Evolutionary conservation across 2,888 invertebrate genomes (phyloP), one percentile per base, ranked within the genome.

Genomic region (Nematopogon swammerdamellus): DNA sequence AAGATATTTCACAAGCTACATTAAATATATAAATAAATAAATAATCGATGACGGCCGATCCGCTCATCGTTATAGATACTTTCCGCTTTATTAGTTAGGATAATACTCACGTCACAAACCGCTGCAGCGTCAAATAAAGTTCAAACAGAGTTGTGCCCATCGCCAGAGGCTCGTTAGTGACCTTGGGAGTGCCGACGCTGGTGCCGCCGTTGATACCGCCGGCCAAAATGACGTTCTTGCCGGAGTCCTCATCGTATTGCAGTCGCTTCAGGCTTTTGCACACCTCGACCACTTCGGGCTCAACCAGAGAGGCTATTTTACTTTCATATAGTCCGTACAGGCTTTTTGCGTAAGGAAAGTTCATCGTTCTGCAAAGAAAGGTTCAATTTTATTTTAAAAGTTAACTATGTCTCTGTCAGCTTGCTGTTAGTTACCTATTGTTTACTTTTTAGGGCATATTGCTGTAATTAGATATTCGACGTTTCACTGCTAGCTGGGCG

Each of bases 131-230:
- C 55, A 97, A 82, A 70, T 97, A 97, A 8, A 97, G 80, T 68
- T 97, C 95, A 68, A 97, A 95, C 48, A 97, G 74, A 2, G 91
- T 89, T 1, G 95, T 95, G 0, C 94, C 94, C 82, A 92, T 87
- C 2, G 86, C 84, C 43, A 93, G 70, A 14, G 89, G 87, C 55
- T 89, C 88, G 16, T 81, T 70, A 3, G 83, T 81, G 0, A 80
- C 72, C 1, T 69, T 63, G 1, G 79, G 68, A 1, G 71, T 59
- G 0, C 82, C 81, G 10, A 81, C 19, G 0, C 74, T 74, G 1
- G 82, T 72, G 17, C 72, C 80, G 16, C 84, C 82, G 30, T 79
- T 80, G 11, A 80, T 57, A 1, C 83, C 83, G 1, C 81, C 83
- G 1, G 80, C 83, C 51, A 81, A 70, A 54, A 65, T 65, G 47